Evolutionary conservation across 1,140 invertebrate species (phyloP).

Genomic region (Hestina assimilis): DNA sequence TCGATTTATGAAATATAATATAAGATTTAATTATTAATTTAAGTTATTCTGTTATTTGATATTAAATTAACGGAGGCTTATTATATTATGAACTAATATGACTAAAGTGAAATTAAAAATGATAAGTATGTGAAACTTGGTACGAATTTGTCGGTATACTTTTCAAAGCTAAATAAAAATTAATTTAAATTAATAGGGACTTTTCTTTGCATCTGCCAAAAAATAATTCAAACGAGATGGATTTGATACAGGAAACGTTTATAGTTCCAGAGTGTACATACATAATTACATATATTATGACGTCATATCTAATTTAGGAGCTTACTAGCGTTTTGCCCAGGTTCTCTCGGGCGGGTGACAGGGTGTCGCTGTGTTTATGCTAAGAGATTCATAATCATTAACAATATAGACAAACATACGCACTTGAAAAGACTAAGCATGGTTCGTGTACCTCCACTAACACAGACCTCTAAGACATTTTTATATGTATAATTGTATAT

Average conservation of each 20-base stretch:
- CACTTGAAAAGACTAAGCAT: constrained; percentile 12
- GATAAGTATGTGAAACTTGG: no score
- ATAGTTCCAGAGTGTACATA: constrained; percentile 40
- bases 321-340: constrained; percentile 76
- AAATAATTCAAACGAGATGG: neutral
- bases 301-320: constrained; percentile 76
- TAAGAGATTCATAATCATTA: constrained; percentile 49
- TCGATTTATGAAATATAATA: no score
- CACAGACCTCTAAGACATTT: neutral
- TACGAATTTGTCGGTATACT: no score
- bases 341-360: constrained; percentile 70
- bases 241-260: constrained; percentile 22
- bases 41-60: no score
- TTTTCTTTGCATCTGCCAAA: neutral
- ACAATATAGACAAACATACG: constrained; percentile 9
- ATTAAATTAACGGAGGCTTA: no score
- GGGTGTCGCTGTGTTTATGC: constrained; percentile 74
- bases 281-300: constrained; percentile 55
- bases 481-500: no score
- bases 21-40: no score
- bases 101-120: no score
- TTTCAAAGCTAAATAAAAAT: neutral
- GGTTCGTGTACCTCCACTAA: neutral
- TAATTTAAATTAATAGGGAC: constrained; percentile 1
- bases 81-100: no score